Conservation (phyloP, 2,797 vertebrate genomes). For the Chelon labrosus region DNA sequence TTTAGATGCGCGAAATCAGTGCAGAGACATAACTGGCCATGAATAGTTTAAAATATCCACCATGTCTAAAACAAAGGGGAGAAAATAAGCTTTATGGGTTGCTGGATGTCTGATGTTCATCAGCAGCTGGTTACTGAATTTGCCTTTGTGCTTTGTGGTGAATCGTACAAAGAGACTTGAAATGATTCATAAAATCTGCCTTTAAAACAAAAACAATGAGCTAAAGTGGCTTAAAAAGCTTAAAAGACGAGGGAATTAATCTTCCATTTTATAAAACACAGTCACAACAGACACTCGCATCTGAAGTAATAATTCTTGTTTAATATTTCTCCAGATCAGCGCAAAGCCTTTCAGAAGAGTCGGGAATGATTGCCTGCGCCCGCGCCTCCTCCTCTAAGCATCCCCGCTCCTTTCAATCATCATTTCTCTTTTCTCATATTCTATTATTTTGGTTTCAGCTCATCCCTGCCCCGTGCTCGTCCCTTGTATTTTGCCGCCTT, state of each 20-base stretch:
- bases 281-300: background rate
- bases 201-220: background rate
- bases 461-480: slow-evolving; percentile 20
- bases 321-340: background rate
- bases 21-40: background rate
- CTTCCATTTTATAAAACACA: background rate
- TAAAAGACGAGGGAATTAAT: background rate
- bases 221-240: no score
- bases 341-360: slow-evolving; percentile 5
- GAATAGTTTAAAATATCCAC: background rate
- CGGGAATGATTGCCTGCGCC: slow-evolving; percentile 7
- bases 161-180: background rate
- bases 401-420: slow-evolving; percentile 19
- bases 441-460: slow-evolving; percentile 41
- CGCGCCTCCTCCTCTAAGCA: slow-evolving; percentile 11
- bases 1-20: background rate
- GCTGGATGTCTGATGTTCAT: background rate
- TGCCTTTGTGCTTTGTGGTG: background rate
- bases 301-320: background rate
- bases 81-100: background rate
- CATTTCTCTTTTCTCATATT: slow-evolving; percentile 27
- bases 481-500: slow-evolving; percentile 59
- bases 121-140: background rate
- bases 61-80: background rate
- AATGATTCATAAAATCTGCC: no score